Evolutionary conservation across 2,113 vertebrate species (phyloP), one percentile per base, ranked within the genome.

Genomic region (Ciconia maguari): DNA sequence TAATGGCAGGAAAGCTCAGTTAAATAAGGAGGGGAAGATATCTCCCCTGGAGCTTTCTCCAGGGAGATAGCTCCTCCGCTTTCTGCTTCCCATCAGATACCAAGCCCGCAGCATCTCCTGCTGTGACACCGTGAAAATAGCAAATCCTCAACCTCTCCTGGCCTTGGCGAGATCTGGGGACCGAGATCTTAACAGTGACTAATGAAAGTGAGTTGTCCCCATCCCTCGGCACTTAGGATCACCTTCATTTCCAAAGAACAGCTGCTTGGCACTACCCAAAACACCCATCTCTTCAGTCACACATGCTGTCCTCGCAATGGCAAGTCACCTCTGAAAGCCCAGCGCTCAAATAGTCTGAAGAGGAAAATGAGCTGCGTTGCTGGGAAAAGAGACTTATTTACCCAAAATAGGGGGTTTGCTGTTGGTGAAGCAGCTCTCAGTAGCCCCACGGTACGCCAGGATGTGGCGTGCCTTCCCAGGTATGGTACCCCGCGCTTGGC

Each of bases 341-440:
- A 17, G 2, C 0, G 2, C 32, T 49, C 7, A 0, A 38, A 29
- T 6, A 76, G 38, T 51, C 29, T 8, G 2, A 52, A 26, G 24
- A 44, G 22, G 34, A 30, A 61, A 86, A 72, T 0, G 3, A 77
- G 25, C 15, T 48, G 11, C 1, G 0, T 22, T 0, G 1, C 52
- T 38, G 34, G n/a, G 42, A 77, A 85, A 24, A 72, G 24, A 75
- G 49, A 5, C 4, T 18, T 76, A 60, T 69, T 51, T 25, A 41
- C 32, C 16, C 2, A 5, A 58, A 91, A 44, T 8, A 29, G 60
- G 36, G 54, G 12, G 10, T 38, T 58, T 77, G 64, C 44, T 85
- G 52, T 3, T 18, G 10, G 16, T 14, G 14, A 29, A 13, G 26
- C 58, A 68, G 54, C 20, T 38, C 21, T 55, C 24, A 2, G 10